phyloP scores from a whole-genome alignment of 2,888 invertebrate genomes.

The Ceraclea dissimilis region DNA sequence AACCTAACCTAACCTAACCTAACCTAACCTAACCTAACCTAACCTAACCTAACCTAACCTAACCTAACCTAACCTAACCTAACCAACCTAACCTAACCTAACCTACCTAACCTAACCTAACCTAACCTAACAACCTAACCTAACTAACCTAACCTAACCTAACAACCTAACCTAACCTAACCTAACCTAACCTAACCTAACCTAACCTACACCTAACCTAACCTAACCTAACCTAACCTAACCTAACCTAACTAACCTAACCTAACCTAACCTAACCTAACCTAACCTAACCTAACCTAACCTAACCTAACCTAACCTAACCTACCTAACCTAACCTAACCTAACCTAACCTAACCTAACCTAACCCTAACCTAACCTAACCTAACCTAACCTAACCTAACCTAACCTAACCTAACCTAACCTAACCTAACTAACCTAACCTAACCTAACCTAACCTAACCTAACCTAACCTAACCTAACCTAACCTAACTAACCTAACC shows the following conservation, averaged over 20 bases:
- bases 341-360: conserved; percentile 14
- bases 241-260: conserved; percentile 11
- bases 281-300: conserved; percentile 26
- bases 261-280: conserved; percentile 24
- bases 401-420: conserved; percentile 27
- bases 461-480: conserved; percentile 24
- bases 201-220: too few relatives aligned
- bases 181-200: too few relatives aligned
- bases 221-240: conserved; percentile 4
- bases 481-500: conserved; percentile 23
- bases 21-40: conserved; percentile 3
- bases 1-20: conserved; percentile 5
- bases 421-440: conserved; percentile 26
- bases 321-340: conserved; percentile 14
- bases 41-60: conserved; percentile 17
- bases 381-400: conserved; percentile 27
- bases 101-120: too few relatives aligned
- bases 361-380: too few relatives aligned
- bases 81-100: conserved; percentile 6
- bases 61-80: too few relatives aligned
- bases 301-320: too few relatives aligned
- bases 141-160: conserved; percentile 6
- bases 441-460: conserved; percentile 22
- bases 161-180: conserved; percentile 22
- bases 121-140: conserved; percentile 4